A percentile compares a stretch with the other conserved stretches of the same genome.
Conservation (phyloP, 2,888 invertebrate species). For the Tyria jacobaeae region DNA sequence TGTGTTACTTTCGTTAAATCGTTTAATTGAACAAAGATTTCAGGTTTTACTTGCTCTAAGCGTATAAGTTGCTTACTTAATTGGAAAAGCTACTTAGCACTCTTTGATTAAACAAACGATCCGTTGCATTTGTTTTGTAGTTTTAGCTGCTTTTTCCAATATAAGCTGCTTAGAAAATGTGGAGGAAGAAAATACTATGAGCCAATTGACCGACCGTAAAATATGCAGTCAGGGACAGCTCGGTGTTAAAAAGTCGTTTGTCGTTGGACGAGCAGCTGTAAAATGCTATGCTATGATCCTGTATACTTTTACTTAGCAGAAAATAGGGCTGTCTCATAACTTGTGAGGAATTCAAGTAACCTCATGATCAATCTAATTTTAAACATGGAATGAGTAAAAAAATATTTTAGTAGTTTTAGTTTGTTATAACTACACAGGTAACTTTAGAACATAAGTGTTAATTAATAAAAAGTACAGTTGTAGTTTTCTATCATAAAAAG, state of each 20-base stretch:
- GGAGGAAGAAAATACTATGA: slow-evolving; percentile 59
- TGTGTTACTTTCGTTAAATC: too few relatives aligned
- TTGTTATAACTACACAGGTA: too few relatives aligned
- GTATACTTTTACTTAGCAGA: background rate
- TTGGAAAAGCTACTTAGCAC: slow-evolving; percentile 40
- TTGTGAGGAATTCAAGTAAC: background rate
- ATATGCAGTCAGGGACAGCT: slow-evolving; percentile 51
- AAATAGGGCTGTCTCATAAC: background rate
- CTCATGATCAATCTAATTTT: background rate
- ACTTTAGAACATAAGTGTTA: too few relatives aligned
- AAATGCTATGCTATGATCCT: too few relatives aligned
- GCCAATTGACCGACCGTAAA: slow-evolving; percentile 60
- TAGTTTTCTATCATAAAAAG: too few relatives aligned
- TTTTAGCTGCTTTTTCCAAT: slow-evolving; percentile 45
- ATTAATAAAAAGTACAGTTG: too few relatives aligned
- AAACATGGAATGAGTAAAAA: too few relatives aligned
- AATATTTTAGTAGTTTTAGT: too few relatives aligned
- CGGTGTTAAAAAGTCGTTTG: slow-evolving; percentile 57
- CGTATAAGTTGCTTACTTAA: slow-evolving; percentile 40
- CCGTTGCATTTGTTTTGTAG: slow-evolving; percentile 36
- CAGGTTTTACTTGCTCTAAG: background rate
- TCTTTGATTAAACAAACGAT: slow-evolving; percentile 41
- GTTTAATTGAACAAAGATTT: too few relatives aligned
- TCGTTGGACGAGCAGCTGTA: slow-evolving; percentile 26
- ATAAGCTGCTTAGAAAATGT: slow-evolving; percentile 27